Evolutionary conservation across 2,113 vertebrate genomes (phyloP).

Genomic region (Coryphaenoides rupestris): DNA sequence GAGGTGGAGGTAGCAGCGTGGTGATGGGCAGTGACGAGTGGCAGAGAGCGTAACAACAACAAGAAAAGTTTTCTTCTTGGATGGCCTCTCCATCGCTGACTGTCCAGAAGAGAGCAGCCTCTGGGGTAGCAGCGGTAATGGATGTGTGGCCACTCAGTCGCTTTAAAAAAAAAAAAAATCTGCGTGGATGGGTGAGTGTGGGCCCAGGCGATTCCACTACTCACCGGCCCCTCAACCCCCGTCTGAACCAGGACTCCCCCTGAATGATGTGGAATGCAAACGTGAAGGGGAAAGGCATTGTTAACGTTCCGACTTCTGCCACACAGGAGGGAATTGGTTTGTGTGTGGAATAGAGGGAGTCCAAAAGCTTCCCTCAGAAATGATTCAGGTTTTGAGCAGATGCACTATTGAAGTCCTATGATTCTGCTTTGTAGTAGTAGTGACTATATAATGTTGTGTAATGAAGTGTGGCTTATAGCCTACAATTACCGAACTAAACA

Average conservation of each 20-base stretch:
- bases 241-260: neutral
- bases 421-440: neutral
- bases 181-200: neutral
- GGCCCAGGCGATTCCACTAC: neutral
- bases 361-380: too few relatives aligned
- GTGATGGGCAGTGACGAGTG: too few relatives aligned
- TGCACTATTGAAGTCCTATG: neutral
- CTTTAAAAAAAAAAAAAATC: too few relatives aligned
- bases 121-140: slow-evolving; percentile 1
- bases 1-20: too few relatives aligned
- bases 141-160: neutral
- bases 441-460: neutral
- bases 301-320: too few relatives aligned
- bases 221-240: neutral
- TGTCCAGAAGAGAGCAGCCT: neutral
- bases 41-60: too few relatives aligned
- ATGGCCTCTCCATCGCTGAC: neutral
- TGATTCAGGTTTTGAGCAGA: neutral
- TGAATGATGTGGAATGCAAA: too few relatives aligned
- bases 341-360: too few relatives aligned
- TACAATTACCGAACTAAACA: too few relatives aligned
- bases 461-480: neutral
- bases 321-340: too few relatives aligned
- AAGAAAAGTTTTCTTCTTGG: too few relatives aligned
- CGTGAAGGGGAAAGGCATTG: too few relatives aligned